phyloP scores from a whole-genome alignment of 2,113 vertebrate genomes.

The Tachycineta bicolor region DNA sequence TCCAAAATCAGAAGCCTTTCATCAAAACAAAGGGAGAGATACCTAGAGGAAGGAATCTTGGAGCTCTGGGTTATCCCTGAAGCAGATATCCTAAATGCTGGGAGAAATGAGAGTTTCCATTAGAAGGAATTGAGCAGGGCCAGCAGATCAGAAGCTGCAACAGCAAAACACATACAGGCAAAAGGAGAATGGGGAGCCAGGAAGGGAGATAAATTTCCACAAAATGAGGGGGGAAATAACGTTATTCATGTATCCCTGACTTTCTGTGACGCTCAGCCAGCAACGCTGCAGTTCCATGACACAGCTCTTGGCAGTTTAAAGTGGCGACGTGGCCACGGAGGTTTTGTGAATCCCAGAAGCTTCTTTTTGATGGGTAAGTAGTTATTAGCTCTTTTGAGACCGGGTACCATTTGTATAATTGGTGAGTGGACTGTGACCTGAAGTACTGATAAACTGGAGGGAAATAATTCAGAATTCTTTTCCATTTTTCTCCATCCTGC shows the following conservation, averaged over 20 bases:
- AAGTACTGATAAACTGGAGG: slow-evolving; percentile 21
- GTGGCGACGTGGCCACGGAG: background rate
- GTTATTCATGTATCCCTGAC: background rate
- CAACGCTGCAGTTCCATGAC: fast-evolving
- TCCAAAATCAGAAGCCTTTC: background rate
- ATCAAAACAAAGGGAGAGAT: background rate
- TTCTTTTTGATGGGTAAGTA: slow-evolving; percentile 44
- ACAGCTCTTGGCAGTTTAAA: background rate
- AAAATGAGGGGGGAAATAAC: fast-evolving
- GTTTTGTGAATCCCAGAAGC: background rate
- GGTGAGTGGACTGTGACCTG: slow-evolving; percentile 57
- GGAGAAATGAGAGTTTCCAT: background rate
- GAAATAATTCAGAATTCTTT: slow-evolving; percentile 41
- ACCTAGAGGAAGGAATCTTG: background rate
- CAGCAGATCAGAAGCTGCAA: background rate
- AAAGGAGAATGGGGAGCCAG: background rate
- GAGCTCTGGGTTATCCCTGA: background rate
- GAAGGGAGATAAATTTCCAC: background rate
- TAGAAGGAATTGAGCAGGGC: background rate
- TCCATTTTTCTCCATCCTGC: slow-evolving; percentile 38
- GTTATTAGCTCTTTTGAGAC: slow-evolving; percentile 43
- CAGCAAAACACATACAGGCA: background rate
- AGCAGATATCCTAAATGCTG: background rate
- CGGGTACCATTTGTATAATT: background rate
- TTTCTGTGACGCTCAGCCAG: background rate